A percentile compares a stretch with the other conserved stretches of the same genome.
Conservation (phyloP, 1,140 invertebrate genomes). For the Hestina assimilis region DNA sequence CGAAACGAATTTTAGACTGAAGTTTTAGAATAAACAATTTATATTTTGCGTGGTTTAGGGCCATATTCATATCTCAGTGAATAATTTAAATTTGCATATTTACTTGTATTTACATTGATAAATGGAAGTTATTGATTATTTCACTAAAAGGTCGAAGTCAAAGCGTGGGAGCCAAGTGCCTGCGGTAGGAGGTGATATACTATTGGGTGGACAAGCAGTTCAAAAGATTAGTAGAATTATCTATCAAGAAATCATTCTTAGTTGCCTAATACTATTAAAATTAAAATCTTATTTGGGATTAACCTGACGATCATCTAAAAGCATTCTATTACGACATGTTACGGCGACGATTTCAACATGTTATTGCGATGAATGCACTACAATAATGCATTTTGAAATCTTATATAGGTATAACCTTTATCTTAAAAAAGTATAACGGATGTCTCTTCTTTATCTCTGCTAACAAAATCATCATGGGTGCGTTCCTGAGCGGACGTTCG, state of each 20-base stretch:
- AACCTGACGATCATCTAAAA: too few relatives aligned
- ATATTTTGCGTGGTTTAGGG: background rate
- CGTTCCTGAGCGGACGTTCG: slow-evolving; percentile 47
- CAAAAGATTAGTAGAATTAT: background rate
- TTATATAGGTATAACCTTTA: too few relatives aligned
- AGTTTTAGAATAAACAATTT: background rate
- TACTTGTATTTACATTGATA: background rate
- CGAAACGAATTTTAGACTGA: background rate
- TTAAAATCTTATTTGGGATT: too few relatives aligned
- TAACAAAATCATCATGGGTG: slow-evolving; percentile 52
- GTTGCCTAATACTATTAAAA: too few relatives aligned
- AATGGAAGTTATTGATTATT: slow-evolving; percentile 14
- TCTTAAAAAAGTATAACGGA: slow-evolving; percentile 49
- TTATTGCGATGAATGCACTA: too few relatives aligned
- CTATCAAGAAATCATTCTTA: background rate
- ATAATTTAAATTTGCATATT: background rate
- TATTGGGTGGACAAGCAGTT: slow-evolving; percentile 41
- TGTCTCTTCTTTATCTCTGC: slow-evolving; percentile 55
- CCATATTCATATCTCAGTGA: background rate
- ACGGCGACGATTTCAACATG: too few relatives aligned
- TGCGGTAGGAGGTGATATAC: slow-evolving; percentile 47
- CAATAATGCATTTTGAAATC: too few relatives aligned
- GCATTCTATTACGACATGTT: too few relatives aligned
- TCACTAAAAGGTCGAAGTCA: slow-evolving; percentile 48
- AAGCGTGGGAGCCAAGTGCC: slow-evolving; percentile 53